These are phyloP conservation scores for Oncorhynchus masou DNA, from an alignment of 2,113 vertebrate genomes.

Conservation along the genomic window DNA sequence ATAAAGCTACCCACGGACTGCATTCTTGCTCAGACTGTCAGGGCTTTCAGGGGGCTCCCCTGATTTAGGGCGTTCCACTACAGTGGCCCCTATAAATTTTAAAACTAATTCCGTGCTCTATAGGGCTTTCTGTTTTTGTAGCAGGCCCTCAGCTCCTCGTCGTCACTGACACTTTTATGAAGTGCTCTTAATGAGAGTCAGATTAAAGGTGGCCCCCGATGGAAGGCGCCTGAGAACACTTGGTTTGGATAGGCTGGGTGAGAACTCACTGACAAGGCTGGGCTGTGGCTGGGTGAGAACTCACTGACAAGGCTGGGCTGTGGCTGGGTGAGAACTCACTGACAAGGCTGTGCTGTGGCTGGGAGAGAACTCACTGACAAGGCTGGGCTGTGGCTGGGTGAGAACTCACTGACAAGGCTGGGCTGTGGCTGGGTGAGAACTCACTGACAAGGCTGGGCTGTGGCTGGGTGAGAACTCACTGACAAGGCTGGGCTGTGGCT, in stretches of 20 bases:
- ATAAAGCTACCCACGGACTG: constrained; percentile 83
- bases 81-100: constrained; percentile 89
- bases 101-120: constrained; percentile 89
- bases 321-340: too few species aligned
- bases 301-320: too few species aligned
- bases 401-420: too few species aligned
- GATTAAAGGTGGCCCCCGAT: constrained; percentile 86
- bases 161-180: constrained; percentile 95
- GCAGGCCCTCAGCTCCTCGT: constrained; percentile 86
- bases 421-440: too few species aligned
- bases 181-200: constrained; percentile 97
- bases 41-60: constrained; percentile 87
- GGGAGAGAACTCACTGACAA: too few species aligned
- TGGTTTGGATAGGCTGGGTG: constrained; percentile 12
- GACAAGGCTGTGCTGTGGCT: too few species aligned
- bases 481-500: too few species aligned
- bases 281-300: too few species aligned
- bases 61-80: constrained; percentile 91
- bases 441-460: too few species aligned
- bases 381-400: too few species aligned
- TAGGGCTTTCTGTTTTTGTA: constrained; percentile 88
- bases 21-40: constrained; percentile 83
- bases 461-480: too few species aligned
- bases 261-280: background rate
- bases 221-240: constrained; percentile 58